A percentile compares a stretch with the other conserved stretches of the same genome.
These are phyloP conservation scores for Notothenia rossii DNA, from an alignment of 2,113 vertebrate genomes.

Conservation along the genomic window DNA sequence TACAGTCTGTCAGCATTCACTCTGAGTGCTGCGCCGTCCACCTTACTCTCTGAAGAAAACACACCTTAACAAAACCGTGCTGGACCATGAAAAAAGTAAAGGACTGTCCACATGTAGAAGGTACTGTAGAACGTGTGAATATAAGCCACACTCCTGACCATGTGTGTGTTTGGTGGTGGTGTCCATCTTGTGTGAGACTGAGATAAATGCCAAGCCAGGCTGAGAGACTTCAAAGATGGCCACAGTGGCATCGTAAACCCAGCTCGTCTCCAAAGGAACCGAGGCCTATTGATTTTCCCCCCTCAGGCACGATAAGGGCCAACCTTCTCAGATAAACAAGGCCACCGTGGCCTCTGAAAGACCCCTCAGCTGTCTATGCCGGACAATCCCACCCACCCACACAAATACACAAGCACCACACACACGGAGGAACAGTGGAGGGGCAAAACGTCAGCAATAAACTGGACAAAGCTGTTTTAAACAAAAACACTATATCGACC, in stretches of 20 bases:
- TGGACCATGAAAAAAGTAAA: background rate
- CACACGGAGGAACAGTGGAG: conserved; percentile 29
- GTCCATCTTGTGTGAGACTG: conserved; percentile 64
- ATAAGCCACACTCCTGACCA: background rate
- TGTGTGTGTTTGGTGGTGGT: conserved; percentile 26
- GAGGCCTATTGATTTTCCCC: conserved; percentile 78
- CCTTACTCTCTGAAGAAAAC: background rate
- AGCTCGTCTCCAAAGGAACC: conserved; percentile 70
- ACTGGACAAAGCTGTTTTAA: conserved; percentile 75
- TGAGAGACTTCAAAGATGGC: conserved; percentile 74
- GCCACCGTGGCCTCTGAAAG: conserved; percentile 74
- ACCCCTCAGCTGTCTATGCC: conserved; percentile 72
- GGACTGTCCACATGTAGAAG: background rate
- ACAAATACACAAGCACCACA: conserved; percentile 35
- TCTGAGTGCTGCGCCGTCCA: background rate
- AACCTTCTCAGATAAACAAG: conserved; percentile 81
- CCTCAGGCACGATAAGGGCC: conserved; percentile 78
- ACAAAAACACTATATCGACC: conserved; percentile 74
- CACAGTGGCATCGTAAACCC: conserved; percentile 75
- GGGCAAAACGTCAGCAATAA: conserved; percentile 70
- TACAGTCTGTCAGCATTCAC: background rate
- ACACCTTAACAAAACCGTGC: conserved; percentile 15
- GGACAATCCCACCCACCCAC: conserved; percentile 63
- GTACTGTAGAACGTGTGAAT: background rate
- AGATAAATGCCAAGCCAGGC: conserved; percentile 70